phyloP scores from a whole-genome alignment of 1,140 invertebrate species.

The Ridgeia piscesae region DNA sequence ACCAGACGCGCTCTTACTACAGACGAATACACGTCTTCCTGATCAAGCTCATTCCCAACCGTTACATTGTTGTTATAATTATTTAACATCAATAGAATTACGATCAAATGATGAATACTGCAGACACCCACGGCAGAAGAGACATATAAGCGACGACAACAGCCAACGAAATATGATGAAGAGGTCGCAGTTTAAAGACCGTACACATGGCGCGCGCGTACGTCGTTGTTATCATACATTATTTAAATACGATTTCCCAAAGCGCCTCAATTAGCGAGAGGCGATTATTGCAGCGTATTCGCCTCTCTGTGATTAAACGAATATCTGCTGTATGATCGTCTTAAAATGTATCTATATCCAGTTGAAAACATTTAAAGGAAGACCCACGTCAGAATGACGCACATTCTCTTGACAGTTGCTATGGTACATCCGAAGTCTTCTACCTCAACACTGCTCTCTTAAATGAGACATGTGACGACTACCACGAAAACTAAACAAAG shows the following conservation, averaged over 20 bases:
- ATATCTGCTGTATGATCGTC: not conserved
- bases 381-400: not conserved
- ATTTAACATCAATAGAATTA: not conserved
- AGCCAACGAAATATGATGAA: not conserved
- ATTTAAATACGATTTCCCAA: not conserved
- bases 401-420: not conserved
- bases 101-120: not conserved
- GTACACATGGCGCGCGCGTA: too few relatives aligned
- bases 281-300: not conserved
- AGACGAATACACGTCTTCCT: not conserved
- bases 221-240: not conserved
- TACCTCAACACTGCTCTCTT: not conserved
- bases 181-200: too few relatives aligned
- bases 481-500: not conserved
- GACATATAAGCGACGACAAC: not conserved
- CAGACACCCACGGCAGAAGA: not conserved
- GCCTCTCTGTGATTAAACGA: not conserved
- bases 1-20: not conserved
- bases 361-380: not conserved
- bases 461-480: not conserved
- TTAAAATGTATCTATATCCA: not conserved
- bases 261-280: not conserved
- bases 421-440: not conserved
- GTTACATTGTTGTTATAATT: not conserved
- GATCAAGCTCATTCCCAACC: too few relatives aligned